Base-by-base conservation (phyloP, 2,113 vertebrate genomes). In the Pyrgilauda ruficollis region DNA sequence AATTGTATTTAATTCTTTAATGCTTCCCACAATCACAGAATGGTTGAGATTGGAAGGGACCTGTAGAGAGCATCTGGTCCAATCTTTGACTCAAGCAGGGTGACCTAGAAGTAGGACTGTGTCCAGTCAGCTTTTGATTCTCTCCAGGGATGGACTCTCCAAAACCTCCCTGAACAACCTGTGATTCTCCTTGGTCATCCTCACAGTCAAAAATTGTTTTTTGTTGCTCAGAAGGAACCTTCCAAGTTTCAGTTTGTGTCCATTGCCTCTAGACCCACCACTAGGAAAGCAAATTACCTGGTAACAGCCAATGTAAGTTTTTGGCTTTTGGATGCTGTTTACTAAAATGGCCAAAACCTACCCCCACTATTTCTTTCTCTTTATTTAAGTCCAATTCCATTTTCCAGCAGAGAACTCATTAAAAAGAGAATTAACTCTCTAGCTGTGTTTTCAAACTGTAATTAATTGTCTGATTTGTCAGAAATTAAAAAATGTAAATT, bases 311-410 rank as follows among this genome's bases (percentile, higher is more conserved):
- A 17, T 0, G 0, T 27, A 49, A 69, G 6, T 12, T 46, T 59
- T 61, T 52, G 18, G 21, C 4, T 70, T 87, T 69, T 73, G 16
- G 23, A 52, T 72, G 6, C 6, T 49, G 2, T 61, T 80, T 77
- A 47, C 39, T 37, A 35, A 49, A 82, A 67, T 33, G 35, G 22
- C 3, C 39, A 70, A 85, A 76, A 56, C 33, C 6, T 20, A 20
- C 27, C 20, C 0, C 2, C 13, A 11, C 8, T 37, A 5, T 6
- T 68, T 35, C 18, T n/a, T 5, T 0, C 2, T 5, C 15, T 13
- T 63, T 73, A 30, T 55, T 84, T 53, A 92, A 50, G 35, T 22
- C 9, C 44, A 82, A 16, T 15, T 68, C 27, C 46, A 70, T 9
- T 20, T 66, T 15, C 13, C 41, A 43, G 37, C 10, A 52, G 11